These are phyloP conservation scores for Leptinotarsa haldemani DNA, from an alignment of 2,888 invertebrate species.

Conservation along the genomic window DNA sequence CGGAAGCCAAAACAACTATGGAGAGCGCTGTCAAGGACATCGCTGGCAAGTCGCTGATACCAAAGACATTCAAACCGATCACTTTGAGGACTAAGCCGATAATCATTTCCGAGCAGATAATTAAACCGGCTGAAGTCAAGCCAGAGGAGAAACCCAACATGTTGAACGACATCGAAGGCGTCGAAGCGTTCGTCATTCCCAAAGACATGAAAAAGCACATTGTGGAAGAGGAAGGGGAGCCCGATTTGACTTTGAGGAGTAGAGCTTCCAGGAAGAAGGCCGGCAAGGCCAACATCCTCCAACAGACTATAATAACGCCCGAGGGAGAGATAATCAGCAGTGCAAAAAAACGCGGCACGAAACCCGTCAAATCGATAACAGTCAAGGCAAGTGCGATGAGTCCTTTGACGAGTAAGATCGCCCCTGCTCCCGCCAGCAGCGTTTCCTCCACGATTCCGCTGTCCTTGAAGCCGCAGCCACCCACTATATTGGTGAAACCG, in stretches of 20 bases:
- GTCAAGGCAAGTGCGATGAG: not conserved
- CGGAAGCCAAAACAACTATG: not conserved
- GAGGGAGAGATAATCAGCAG: conserved; percentile 58
- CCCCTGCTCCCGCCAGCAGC: not conserved
- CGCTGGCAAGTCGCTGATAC: not conserved
- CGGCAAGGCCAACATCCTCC: conserved; percentile 63
- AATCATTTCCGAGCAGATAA: conserved; percentile 62
- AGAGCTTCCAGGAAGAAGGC: conserved; percentile 36
- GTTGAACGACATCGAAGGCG: conserved; percentile 60
- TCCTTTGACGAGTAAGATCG: not conserved
- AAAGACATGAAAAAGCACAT: conserved; percentile 52
- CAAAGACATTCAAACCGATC: conserved; percentile 9
- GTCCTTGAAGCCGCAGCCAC: not conserved
- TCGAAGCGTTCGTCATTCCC: conserved; percentile 63
- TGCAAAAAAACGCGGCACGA: conserved; percentile 57
- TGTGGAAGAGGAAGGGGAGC: conserved; percentile 31
- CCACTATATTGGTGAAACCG: not conserved
- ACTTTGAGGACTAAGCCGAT: conserved; percentile 55
- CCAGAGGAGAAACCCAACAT: conserved; percentile 22
- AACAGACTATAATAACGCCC: conserved; percentile 65
- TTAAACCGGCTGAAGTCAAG: conserved; percentile 54
- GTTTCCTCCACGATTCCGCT: not conserved
- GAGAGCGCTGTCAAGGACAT: conserved; percentile 13
- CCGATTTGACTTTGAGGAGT: conserved; percentile 33
- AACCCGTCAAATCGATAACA: not conserved